Evolutionary conservation across 1,140 invertebrate genomes (phyloP).

Genomic region (Brachystomella parvula): DNA sequence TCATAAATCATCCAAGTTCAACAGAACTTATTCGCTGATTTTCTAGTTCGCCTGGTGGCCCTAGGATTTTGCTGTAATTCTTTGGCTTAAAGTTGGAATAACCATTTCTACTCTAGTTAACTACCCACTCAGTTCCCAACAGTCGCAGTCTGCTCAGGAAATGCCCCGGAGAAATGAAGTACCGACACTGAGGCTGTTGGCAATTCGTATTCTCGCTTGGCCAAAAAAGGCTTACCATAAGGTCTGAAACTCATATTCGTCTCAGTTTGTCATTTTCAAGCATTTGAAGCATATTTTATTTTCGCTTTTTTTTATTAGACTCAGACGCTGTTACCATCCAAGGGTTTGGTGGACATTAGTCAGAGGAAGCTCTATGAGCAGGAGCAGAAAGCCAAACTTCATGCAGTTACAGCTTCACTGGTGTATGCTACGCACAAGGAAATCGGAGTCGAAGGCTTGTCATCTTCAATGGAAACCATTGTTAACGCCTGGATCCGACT

Average conservation of each 20-base stretch:
- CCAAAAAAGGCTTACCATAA: background rate
- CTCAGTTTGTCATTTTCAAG: too few species aligned
- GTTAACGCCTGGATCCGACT: slow-evolving; percentile 23
- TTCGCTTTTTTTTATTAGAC: background rate
- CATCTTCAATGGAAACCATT: slow-evolving; percentile 3
- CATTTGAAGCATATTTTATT: background rate
- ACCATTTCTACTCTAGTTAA: too few species aligned
- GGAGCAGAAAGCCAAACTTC: background rate
- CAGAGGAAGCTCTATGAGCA: background rate
- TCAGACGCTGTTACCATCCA: background rate
- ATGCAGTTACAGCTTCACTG: background rate
- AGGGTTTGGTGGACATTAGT: background rate
- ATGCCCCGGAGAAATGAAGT: slow-evolving; percentile 19
- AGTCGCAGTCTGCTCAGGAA: too few species aligned
- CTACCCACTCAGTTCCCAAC: too few species aligned
- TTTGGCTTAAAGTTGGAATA: too few species aligned
- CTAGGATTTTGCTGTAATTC: too few species aligned
- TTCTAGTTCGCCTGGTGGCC: too few species aligned
- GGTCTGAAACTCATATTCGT: too few species aligned
- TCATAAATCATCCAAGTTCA: too few species aligned
- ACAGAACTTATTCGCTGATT: too few species aligned
- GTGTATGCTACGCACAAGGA: background rate
- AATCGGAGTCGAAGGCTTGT: background rate
- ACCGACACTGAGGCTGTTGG: slow-evolving; percentile 16
- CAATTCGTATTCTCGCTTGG: slow-evolving; percentile 16